Evolutionary conservation across 1,140 invertebrate genomes (phyloP), one percentile per base, ranked within the genome.

Genomic region (Papilio dardanus): DNA sequence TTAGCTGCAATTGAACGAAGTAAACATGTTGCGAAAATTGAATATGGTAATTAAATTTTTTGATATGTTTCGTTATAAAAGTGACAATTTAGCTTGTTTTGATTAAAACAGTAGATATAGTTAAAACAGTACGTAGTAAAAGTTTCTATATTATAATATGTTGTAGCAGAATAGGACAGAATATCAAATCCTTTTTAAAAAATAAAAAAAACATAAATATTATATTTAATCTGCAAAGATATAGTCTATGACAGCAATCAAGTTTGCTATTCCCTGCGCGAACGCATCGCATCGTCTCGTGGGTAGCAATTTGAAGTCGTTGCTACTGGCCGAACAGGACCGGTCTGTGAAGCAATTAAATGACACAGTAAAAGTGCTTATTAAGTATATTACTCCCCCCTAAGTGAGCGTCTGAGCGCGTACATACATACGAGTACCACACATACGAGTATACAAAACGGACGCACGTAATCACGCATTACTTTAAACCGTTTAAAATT

Each of bases 271-370:
- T 58, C 77, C 71, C 68, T 76, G 81, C 82, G 83, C 82, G 77
- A 78, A 81, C 84, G 83, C 87, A 80, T 85, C 83, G 79, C 74
- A 79, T 85, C 83, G 79, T 75, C 76, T 76, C 76, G 85, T 81
- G 82, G 79, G 79, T 86, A 85, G 90, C 81, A 89, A 91, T 90
- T 89, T 89, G 83, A 85, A 82, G 88, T 90, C 85, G 85, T 92
- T 89, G 88, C 87, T 88, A 88, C 86, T 81, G 83, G 80, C 77
- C 75, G 74, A 76, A 78, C 71, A 74, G 30, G 82, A 89, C 87
- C 87, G 86, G 86, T 87, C 82, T 21, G 75, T 75, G 75, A 77
- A 24, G 83, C 86, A 88, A 91, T 92, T 91, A 91, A 88, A 83
- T 86, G 88, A 88, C 88, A 90, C 85, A 86, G 86, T 90, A 89